phyloP scores from a whole-genome alignment of 2,797 vertebrate species.

The Florisuga fusca region DNA sequence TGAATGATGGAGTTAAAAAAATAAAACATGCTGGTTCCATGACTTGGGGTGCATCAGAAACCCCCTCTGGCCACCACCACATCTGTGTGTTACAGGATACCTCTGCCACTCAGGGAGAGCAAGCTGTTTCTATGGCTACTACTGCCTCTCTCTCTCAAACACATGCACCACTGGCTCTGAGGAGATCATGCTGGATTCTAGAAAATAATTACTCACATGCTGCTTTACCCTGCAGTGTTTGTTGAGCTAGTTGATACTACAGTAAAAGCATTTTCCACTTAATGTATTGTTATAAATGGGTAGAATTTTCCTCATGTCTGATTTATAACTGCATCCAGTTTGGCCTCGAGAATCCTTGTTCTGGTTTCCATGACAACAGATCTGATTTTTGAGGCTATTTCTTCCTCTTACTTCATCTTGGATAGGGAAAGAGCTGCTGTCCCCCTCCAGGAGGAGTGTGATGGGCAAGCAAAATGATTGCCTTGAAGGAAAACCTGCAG shows the following conservation, averaged over 20 bases:
- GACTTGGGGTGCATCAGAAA: background rate
- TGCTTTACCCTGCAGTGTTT: background rate
- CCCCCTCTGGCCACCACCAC: background rate
- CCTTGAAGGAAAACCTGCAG: background rate
- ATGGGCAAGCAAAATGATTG: background rate
- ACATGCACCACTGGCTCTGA: background rate
- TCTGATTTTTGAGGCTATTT: slow-evolving; percentile 39
- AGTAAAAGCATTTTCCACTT: background rate
- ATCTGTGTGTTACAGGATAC: background rate
- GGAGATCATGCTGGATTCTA: background rate
- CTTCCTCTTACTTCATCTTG: slow-evolving; percentile 3
- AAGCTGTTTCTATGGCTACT: slow-evolving; percentile 67
- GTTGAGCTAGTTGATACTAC: background rate
- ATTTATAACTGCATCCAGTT: slow-evolving; percentile 16
- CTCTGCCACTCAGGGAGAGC: background rate
- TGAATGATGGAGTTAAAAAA: background rate
- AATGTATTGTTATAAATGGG: background rate
- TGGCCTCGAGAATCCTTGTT: slow-evolving; percentile 4
- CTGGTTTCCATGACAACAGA: slow-evolving; percentile 64
- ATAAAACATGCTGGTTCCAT: background rate
- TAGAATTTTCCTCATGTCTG: background rate
- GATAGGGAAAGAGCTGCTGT: background rate
- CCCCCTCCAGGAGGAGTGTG: background rate
- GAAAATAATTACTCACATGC: background rate
- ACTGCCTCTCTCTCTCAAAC: slow-evolving; percentile 10